Percentiles rank a stretch among this genome's conserved stretches.
These are phyloP conservation scores for Bombylius discolor DNA, from an alignment of 2,888 invertebrate genomes.

Conservation along the genomic window DNA sequence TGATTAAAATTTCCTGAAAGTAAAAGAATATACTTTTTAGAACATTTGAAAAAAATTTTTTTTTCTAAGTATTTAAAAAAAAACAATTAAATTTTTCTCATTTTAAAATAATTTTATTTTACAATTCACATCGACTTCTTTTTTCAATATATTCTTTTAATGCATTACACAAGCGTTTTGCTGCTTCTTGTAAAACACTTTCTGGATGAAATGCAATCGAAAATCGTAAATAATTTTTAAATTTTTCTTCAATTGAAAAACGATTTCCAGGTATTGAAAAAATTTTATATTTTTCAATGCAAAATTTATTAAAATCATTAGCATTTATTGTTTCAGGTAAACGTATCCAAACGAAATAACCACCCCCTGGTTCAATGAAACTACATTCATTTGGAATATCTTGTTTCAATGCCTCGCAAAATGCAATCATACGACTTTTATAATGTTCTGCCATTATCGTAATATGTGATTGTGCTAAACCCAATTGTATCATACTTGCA, in stretches of 20 bases:
- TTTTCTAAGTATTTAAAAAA: too few species aligned
- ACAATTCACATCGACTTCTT: too few species aligned
- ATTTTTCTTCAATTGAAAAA: conserved; percentile 32
- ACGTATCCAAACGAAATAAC: conserved; percentile 48
- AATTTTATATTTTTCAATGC: conserved; percentile 35
- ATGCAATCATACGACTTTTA: conserved; percentile 36
- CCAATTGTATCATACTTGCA: conserved; percentile 41
- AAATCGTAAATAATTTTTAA: conserved; percentile 36
- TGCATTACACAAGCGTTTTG: conserved; percentile 31
- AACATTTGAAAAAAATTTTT: too few species aligned
- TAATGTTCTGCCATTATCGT: conserved; percentile 31
- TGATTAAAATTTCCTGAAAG: too few species aligned
- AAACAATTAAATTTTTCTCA: too few species aligned
- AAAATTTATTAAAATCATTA: conserved; percentile 33
- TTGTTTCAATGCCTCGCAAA: conserved; percentile 33
- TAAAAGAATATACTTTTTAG: too few species aligned
- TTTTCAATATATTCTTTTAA: conserved; percentile 22
- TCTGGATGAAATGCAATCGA: conserved; percentile 39
- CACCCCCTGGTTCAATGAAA: conserved; percentile 39
- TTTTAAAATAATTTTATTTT: too few species aligned
- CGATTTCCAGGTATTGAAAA: conserved; percentile 35
- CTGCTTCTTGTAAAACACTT: conserved; percentile 30
- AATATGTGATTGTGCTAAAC: conserved; percentile 39
- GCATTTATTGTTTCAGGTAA: conserved; percentile 36
- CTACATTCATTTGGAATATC: conserved; percentile 36